Conservation (phyloP, 2,113 vertebrate species). For the Sylvilagus bachmani region DNA sequence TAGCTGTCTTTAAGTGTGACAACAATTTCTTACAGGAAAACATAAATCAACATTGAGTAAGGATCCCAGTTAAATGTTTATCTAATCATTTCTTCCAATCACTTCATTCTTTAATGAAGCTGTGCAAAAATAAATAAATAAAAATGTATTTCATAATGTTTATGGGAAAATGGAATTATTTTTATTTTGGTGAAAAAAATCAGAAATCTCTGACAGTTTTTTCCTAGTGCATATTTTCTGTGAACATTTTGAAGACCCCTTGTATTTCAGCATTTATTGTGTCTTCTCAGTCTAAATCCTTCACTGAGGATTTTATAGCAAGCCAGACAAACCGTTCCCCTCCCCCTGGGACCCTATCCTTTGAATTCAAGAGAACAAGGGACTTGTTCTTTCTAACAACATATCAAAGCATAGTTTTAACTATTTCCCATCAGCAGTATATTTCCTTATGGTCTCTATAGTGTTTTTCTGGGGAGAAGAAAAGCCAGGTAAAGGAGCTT, state of each 20-base stretch:
- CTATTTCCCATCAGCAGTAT: neutral
- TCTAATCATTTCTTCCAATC: neutral
- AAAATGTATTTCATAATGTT: too few relatives aligned
- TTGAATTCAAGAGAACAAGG: constrained; percentile 28
- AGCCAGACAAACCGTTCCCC: neutral
- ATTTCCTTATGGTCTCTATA: neutral
- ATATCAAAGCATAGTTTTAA: neutral
- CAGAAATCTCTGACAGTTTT: too few relatives aligned
- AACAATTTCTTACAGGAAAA: constrained; percentile 39
- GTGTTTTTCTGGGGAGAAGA: neutral
- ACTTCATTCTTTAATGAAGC: constrained; percentile 21
- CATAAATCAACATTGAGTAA: constrained; percentile 10
- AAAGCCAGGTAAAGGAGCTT: neutral
- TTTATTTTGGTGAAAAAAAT: too few relatives aligned
- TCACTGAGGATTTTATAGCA: neutral
- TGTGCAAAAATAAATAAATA: neutral
- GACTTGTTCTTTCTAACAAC: neutral
- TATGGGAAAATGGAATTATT: too few relatives aligned
- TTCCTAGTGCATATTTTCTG: too few relatives aligned
- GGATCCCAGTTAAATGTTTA: neutral
- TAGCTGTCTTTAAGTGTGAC: neutral
- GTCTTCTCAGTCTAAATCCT: neutral
- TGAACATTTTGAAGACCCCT: too few relatives aligned
- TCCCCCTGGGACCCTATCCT: neutral
- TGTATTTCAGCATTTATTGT: neutral